A percentile compares a stretch with the other conserved stretches of the same genome.
These are phyloP conservation scores for Vannuccia rotundouncinata DNA, from an alignment of 2,888 invertebrate species.

Conservation along the genomic window DNA sequence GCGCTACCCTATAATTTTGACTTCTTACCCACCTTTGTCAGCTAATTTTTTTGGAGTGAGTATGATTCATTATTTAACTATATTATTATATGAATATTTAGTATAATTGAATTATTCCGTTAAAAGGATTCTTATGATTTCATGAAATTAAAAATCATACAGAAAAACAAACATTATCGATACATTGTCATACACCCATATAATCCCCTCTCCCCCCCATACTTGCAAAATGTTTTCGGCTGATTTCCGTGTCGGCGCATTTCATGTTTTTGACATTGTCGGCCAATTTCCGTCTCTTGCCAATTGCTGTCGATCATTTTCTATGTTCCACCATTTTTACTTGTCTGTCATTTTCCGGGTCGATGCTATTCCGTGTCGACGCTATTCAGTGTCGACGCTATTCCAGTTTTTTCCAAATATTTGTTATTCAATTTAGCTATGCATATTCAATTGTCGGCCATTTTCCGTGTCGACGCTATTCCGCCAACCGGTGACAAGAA, in stretches of 20 bases:
- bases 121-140: neutral
- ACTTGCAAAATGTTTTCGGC: neutral
- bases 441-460: conserved; percentile 4
- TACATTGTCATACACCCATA: neutral
- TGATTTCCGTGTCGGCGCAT: conserved; percentile 4
- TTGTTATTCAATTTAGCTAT: neutral
- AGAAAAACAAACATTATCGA: neutral
- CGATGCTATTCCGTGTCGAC: neutral
- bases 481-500: neutral
- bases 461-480: conserved; percentile 12
- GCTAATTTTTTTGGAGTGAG: too few relatives aligned
- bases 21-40: too few relatives aligned
- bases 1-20: too few relatives aligned
- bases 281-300: neutral
- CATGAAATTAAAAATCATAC: neutral
- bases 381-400: neutral
- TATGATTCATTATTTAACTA: too few relatives aligned
- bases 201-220: too few relatives aligned
- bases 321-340: neutral
- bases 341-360: neutral
- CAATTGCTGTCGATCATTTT: conserved; percentile 19
- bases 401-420: neutral
- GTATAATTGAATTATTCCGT: neutral
- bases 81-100: too few relatives aligned
- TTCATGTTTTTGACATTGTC: conserved; percentile 18